A percentile compares a stretch with the other conserved stretches of the same genome.
Evolutionary conservation across 2,113 vertebrate species (phyloP).

Genomic region (Mustela lutreola): DNA sequence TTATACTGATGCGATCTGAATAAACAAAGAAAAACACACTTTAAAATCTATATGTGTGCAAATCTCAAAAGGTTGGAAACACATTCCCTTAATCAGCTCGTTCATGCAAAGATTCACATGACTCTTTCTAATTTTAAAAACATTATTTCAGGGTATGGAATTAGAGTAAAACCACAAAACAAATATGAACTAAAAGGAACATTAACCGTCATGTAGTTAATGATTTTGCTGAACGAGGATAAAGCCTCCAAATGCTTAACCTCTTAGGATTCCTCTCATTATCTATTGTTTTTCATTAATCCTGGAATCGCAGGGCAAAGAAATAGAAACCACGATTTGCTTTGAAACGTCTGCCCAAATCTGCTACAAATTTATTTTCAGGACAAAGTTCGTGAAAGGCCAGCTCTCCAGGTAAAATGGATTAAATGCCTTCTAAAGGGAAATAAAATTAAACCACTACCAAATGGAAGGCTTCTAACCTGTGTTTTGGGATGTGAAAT

Average conservation of each 20-base stretch:
- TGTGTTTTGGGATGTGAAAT: constrained; percentile 77
- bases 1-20: background rate
- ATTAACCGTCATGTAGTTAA: constrained; percentile 75
- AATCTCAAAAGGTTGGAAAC: constrained; percentile 39
- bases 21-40: constrained; percentile 37
- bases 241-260: constrained; percentile 64
- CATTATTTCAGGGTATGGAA: constrained; percentile 64
- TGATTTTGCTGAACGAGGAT: constrained; percentile 77
- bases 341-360: constrained; percentile 68
- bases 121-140: constrained; percentile 69
- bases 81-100: constrained; percentile 38
- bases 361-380: constrained; percentile 74
- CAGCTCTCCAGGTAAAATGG: constrained; percentile 78
- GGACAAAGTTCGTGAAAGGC: constrained; percentile 70
- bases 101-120: constrained; percentile 52
- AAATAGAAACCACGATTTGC: constrained; percentile 53
- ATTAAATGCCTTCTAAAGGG: constrained; percentile 77
- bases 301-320: constrained; percentile 55
- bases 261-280: constrained; percentile 65
- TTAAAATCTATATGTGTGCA: constrained; percentile 39
- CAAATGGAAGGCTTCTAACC: constrained; percentile 75
- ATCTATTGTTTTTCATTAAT: constrained; percentile 67
- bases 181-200: constrained; percentile 72
- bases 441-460: constrained; percentile 80
- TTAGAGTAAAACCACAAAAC: constrained; percentile 68